phyloP scores from a whole-genome alignment of 2,113 vertebrate species.

The Arvicanthis niloticus region DNA sequence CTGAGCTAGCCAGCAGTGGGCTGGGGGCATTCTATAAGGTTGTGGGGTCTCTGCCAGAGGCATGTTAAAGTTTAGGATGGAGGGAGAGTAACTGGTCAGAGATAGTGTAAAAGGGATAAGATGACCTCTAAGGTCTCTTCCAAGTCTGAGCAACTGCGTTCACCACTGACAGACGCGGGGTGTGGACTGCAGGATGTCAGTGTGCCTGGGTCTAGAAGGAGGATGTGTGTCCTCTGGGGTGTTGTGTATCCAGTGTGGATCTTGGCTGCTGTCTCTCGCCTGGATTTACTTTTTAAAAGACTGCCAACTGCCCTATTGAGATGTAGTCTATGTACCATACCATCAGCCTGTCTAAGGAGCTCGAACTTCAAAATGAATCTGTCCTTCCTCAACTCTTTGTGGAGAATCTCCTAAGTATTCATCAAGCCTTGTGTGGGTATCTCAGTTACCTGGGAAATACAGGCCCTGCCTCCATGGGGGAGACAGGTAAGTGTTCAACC shows the following conservation, averaged over 20 bases:
- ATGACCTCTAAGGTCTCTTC: conserved; percentile 64
- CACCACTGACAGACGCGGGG: conserved; percentile 19
- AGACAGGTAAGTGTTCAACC: background rate
- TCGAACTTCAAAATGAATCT: background rate
- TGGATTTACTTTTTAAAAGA: background rate
- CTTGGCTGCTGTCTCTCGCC: rapidly evolving
- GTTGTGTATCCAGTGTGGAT: rapidly evolving
- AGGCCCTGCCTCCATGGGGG: background rate
- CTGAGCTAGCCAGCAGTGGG: background rate
- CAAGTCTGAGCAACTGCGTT: conserved; percentile 65
- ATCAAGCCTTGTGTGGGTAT: background rate
- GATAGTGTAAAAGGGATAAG: conserved; percentile 18
- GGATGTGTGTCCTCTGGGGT: background rate
- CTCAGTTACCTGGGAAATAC: background rate
- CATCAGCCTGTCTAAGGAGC: background rate
- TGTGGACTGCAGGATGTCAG: background rate
- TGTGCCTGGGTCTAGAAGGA: background rate
- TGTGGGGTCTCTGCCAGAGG: background rate
- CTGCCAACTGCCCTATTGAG: background rate
- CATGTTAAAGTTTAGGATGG: background rate
- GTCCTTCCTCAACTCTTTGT: background rate
- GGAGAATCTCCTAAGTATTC: background rate
- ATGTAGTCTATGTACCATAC: background rate
- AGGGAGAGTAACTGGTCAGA: background rate
- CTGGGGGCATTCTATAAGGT: background rate